phyloP scores from a whole-genome alignment of 2,888 invertebrate species.

The Vannuccia rotundouncinata region DNA sequence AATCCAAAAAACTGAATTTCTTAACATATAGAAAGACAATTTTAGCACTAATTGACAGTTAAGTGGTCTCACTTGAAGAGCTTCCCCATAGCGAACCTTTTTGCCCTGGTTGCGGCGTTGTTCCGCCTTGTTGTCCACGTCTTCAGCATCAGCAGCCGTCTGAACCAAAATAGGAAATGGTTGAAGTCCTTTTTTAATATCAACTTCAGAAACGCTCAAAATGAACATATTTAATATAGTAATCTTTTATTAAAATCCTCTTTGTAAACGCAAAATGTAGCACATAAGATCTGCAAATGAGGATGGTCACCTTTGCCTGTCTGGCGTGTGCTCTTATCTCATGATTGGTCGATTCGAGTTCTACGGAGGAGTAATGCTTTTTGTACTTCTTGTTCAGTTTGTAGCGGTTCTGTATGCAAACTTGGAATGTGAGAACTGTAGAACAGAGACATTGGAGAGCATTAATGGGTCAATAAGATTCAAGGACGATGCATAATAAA shows the following conservation, averaged over 20 bases:
- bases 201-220: neutral
- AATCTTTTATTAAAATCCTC: too few species aligned
- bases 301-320: constrained; percentile 33
- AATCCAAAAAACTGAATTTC: too few species aligned
- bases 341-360: constrained; percentile 42
- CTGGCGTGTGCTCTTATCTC: neutral
- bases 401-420: constrained; percentile 57
- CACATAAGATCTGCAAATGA: too few species aligned
- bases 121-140: constrained; percentile 6
- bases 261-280: too few species aligned
- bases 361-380: constrained; percentile 43
- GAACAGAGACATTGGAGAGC: too few species aligned
- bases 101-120: constrained; percentile 8
- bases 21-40: neutral
- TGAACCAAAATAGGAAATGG: neutral
- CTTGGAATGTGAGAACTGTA: constrained; percentile 55
- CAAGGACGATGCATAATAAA: too few species aligned
- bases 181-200: neutral
- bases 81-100: constrained; percentile 23
- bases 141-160: neutral
- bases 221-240: neutral
- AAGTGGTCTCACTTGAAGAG: neutral
- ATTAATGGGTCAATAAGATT: too few species aligned
- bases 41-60: neutral
- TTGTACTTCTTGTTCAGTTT: constrained; percentile 56